Base-by-base conservation (phyloP, 1,140 invertebrate genomes). In the Pachypsylla venusta region DNA sequence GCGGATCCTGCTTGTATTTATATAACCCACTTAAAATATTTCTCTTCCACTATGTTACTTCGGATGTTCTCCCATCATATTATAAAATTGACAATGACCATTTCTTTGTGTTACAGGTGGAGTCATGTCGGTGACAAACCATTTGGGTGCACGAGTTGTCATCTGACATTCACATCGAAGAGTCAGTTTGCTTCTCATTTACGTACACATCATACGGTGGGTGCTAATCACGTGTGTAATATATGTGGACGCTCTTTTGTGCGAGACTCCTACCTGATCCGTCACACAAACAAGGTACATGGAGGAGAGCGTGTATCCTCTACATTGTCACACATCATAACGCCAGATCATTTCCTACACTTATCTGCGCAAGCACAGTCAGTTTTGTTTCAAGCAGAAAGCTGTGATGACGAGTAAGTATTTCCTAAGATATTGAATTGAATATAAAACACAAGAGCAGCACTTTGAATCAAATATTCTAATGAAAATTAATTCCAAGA, bases 111-210 rank as follows among this genome's bases (percentile, higher is more conserved):
- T n/a, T 5, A 57, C 75, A 74, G 82, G 63, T 85, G 82, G 82
- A 83, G 81, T 53, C 84, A 86, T 67, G 81, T 85, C 22, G 79
- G 81, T 1, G 82, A 85, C 67, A 81, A 82, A 68, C 82, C 82
- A 24, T 68, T 85, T 62, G 78, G 79, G 60, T 86, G 84, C 70
- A 80, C 82, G 62, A 74, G 80, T 54, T 85, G 84, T 70, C 79
- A 79, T 42, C 76, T 83, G 68, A 81, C 79, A 58, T 85, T 85
- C 70, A 83, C 81, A 57, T 81, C 80, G 59, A 77, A 77, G 69
- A 79, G 76, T 64, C 81, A 83, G 72, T 85, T 83, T 70, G 79
- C 81, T 58, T 74, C 82, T 61, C 84, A 86, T 72, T 80, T 84
- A 68, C 78, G 81, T 70, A 81, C 81, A 62, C 84, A 85, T 57